Base-by-base conservation (phyloP, 2,888 invertebrate species). In the Drosophila prostipennis region DNA sequence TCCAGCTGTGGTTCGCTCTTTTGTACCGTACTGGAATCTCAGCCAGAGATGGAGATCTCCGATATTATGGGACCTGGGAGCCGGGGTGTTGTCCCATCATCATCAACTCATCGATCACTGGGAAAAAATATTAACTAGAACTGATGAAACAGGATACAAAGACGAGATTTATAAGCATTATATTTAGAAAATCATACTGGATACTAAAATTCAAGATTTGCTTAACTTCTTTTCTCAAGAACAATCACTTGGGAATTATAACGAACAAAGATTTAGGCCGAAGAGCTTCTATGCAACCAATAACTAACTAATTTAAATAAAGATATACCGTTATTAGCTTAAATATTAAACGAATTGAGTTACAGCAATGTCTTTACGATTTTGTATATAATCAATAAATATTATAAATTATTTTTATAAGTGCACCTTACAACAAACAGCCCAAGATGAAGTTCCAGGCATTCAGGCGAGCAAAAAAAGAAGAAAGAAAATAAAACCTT, bases 361-460 rank as follows among this genome's bases (percentile, higher is more conserved):
- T 26, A 26, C 26, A 26, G 1, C 6, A 26, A 26, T 26, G 26
- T 26, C 26, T 26, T 26, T 26, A 26, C 26, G 26, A 26, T 6
- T 26, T 26, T 6, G 5, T 1, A 26, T 26, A 26, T 26, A 26
- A 26, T 26, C 26, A 26, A 26, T 26, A 26, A 26, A 26, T 26
- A 6, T 6, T 0, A 1, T 29, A 7, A 10, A 2, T 13, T 1
- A 3, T 10, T 63, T 63, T 34, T 53, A 3, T 3, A 1, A 32
- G 64, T 68, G 54, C 11, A 65, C 69, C 82, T 81, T 82, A 85
- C 81, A 87, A 72, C 60, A 64, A 80, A 74, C 57, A 60, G 49
- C 4, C 16, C 67, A 45, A 52, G 53, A 64, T 53, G 45, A 67
- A 36, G 64, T 64, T 53, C 68, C 68, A 49, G 42, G 67, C 16